Base-by-base conservation (phyloP, 1,140 invertebrate genomes). In the Drosophila asahinai region DNA sequence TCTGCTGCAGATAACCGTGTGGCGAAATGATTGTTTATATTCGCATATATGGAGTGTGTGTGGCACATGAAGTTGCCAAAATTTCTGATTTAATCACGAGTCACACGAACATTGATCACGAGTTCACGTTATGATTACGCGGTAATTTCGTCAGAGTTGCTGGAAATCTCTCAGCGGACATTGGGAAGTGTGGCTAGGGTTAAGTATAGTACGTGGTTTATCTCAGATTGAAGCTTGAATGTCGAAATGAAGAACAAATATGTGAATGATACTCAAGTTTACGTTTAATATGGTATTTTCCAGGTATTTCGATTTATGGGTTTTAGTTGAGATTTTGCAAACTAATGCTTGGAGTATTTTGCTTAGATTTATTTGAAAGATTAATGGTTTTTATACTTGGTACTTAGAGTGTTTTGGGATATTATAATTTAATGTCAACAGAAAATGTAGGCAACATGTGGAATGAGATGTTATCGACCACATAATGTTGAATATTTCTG, bases 91-190 rank as follows among this genome's bases (percentile, higher is more conserved):
- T 59, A 42, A 33, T 48, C 52, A 72, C 14, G 38, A 72, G 66
- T 48, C 70, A 68, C 48, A 68, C 67, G 67, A 70, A 19, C 27
- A 43, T 45, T 54, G 47, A 68, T 70, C 67, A 70, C 67, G 64
- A 55, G 67, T 57, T 70, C 22, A 27, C 9, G 15, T 45, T 45
- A 71, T 70, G 66, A 33, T 38, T 55, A 22, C n/a, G 11, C 19
- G 33, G 6, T 19, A 22, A 64, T 64, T 67, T 67, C n/a, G 40
- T 47, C 40, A 68, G 45, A 70, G 22, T 40, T 64, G 14, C 43
- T 68, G 36, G 64, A 22, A 55, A 42, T 40, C 48, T 43, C 47
- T 55, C 27, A n/a, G 9, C 11, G 19, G 11, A 27, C 17, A 27
- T 54, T 12, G 30, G 22, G 14, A 47, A 71, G 48, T 45, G 30